Evolutionary conservation across 2,888 invertebrate genomes (phyloP).

Genomic region (Octonoba sinensis): DNA sequence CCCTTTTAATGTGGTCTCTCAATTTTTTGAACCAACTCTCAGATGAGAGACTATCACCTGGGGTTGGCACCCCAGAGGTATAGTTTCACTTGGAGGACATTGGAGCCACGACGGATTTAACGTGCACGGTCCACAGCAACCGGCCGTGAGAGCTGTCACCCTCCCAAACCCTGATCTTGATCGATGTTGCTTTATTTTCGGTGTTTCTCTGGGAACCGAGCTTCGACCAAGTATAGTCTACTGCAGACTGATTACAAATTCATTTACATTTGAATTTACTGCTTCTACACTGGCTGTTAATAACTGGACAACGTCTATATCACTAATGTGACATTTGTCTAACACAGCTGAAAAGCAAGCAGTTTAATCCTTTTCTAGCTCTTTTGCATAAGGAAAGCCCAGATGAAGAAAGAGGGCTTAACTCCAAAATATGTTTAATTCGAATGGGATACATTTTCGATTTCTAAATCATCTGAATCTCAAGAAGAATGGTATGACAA

Average conservation of each 20-base stretch:
- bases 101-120: too few species aligned
- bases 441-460: slow-evolving; percentile 11
- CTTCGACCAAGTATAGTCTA: too few species aligned
- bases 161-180: too few species aligned
- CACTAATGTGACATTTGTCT: slow-evolving; percentile 12
- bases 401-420: slow-evolving; percentile 5
- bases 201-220: too few species aligned
- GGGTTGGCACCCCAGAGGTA: too few species aligned
- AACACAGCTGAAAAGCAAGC: slow-evolving; percentile 1
- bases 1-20: too few species aligned
- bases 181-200: too few species aligned
- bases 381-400: slow-evolving; percentile 13
- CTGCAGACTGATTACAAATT: slow-evolving; percentile 5
- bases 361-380: neutral
- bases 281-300: slow-evolving; percentile 18
- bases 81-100: too few species aligned
- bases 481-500: neutral
- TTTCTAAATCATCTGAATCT: slow-evolving; percentile 11
- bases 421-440: slow-evolving; percentile 10
- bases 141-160: too few species aligned
- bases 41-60: too few species aligned
- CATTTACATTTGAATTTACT: slow-evolving; percentile 16
- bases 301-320: slow-evolving; percentile 7
- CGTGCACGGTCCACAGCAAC: too few species aligned
- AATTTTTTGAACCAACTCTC: too few species aligned